These are phyloP conservation scores for Erythrolamprus reginae DNA, from an alignment of 2,113 vertebrate species.

Conservation along the genomic window DNA sequence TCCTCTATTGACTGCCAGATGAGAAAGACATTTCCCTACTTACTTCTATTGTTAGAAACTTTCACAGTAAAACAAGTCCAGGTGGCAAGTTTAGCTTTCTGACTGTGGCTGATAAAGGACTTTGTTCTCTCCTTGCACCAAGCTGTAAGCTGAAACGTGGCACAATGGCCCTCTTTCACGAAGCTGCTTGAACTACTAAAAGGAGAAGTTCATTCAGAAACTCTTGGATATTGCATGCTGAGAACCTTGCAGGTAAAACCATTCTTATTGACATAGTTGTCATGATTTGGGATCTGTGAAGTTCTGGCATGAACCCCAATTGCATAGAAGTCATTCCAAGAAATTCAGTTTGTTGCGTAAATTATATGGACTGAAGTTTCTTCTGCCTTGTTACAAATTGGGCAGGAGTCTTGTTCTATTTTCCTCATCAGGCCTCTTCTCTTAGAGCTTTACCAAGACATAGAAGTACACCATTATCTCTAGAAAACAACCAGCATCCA, in stretches of 20 bases:
- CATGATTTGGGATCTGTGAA: not conserved
- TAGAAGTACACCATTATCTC: not conserved
- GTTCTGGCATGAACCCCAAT: not conserved
- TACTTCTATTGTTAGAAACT: slow-evolving; percentile 27
- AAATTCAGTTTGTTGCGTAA: not conserved
- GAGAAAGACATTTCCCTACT: slow-evolving; percentile 38
- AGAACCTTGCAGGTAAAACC: not conserved
- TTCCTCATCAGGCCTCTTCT: not conserved
- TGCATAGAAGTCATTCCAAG: not conserved
- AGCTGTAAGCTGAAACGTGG: not conserved
- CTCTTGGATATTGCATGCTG: not conserved
- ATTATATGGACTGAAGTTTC: not conserved
- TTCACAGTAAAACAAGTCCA: slow-evolving; percentile 32
- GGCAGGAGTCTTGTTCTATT: not conserved
- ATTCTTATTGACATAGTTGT: not conserved
- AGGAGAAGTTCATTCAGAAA: not conserved
- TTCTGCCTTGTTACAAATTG: not conserved
- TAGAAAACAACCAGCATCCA: not conserved
- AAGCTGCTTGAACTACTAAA: not conserved
- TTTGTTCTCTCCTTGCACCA: not conserved
- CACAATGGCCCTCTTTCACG: slow-evolving; percentile 21
- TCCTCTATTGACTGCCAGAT: slow-evolving; percentile 21
- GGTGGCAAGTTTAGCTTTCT: slow-evolving; percentile 17
- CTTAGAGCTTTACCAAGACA: not conserved
- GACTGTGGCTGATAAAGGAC: slow-evolving; percentile 1